phyloP scores from a whole-genome alignment of 2,113 vertebrate species.

The Numida meleagris region DNA sequence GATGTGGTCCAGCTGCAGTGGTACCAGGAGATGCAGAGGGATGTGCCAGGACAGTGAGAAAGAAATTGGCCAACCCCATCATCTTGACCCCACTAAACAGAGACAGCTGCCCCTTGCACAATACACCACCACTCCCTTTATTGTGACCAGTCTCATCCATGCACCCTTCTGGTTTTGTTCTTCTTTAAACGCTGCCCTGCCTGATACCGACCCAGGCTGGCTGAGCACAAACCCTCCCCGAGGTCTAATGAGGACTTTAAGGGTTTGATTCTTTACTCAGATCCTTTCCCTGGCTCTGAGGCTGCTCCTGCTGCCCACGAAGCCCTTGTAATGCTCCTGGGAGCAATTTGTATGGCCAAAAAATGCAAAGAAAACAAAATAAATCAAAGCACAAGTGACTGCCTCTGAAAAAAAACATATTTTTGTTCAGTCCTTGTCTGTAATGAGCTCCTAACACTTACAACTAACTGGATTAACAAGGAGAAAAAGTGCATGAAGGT shows the following conservation, averaged over 20 bases:
- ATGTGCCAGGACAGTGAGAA: background rate
- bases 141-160: background rate
- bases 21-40: background rate
- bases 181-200: background rate
- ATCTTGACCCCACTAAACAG: background rate
- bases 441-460: slow-evolving; percentile 20
- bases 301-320: background rate
- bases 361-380: background rate
- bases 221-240: background rate
- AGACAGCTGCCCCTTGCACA: background rate
- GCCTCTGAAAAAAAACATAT: background rate
- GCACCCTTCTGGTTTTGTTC: background rate
- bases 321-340: background rate
- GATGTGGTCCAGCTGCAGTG: background rate
- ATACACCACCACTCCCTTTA: background rate
- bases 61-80: background rate
- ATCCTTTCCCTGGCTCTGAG: background rate
- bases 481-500: slow-evolving; percentile 4
- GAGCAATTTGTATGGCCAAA: background rate
- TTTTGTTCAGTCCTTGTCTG: background rate
- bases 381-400: background rate
- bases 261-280: background rate
- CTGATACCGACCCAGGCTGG: background rate
- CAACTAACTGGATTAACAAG: slow-evolving; percentile 19
- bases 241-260: background rate